Percentiles rank a stretch among this genome's conserved stretches.
These are phyloP conservation scores for Physeter macrocephalus DNA, from an alignment of 2,113 vertebrate species.

Conservation along the genomic window DNA sequence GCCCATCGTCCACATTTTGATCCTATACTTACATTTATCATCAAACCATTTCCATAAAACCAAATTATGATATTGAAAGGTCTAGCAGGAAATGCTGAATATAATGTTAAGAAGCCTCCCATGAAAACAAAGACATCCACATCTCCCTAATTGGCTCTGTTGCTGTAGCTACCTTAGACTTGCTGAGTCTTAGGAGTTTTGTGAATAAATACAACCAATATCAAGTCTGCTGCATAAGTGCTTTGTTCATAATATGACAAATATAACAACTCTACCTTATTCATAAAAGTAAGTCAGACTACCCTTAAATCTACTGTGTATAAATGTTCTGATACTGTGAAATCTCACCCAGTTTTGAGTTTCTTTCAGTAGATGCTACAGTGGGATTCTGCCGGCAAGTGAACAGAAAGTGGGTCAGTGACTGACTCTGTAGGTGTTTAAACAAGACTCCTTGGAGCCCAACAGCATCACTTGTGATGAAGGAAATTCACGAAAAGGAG, in stretches of 20 bases:
- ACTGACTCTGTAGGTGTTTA: neutral
- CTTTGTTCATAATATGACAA: neutral
- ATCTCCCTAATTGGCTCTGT: slow-evolving; percentile 48
- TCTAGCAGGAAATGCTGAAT: neutral
- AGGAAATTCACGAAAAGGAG: neutral
- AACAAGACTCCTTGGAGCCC: neutral
- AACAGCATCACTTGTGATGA: neutral
- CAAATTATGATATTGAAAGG: neutral
- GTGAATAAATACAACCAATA: slow-evolving; percentile 4
- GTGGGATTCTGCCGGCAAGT: neutral
- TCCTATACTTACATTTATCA: neutral
- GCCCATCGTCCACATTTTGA: neutral
- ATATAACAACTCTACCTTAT: neutral
- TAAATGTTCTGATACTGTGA: neutral
- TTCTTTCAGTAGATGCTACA: neutral
- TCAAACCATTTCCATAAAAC: neutral
- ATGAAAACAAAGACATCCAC: slow-evolving; percentile 49
- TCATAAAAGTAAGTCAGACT: neutral
- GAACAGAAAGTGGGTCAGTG: neutral
- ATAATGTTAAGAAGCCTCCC: neutral
- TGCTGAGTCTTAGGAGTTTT: slow-evolving; percentile 52
- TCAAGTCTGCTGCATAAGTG: neutral
- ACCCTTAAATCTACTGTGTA: neutral
- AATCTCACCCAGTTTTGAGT: neutral
- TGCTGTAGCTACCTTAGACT: slow-evolving; percentile 52